These are phyloP conservation scores for Spilarctia lutea DNA, from an alignment of 2,888 invertebrate genomes.

Conservation along the genomic window DNA sequence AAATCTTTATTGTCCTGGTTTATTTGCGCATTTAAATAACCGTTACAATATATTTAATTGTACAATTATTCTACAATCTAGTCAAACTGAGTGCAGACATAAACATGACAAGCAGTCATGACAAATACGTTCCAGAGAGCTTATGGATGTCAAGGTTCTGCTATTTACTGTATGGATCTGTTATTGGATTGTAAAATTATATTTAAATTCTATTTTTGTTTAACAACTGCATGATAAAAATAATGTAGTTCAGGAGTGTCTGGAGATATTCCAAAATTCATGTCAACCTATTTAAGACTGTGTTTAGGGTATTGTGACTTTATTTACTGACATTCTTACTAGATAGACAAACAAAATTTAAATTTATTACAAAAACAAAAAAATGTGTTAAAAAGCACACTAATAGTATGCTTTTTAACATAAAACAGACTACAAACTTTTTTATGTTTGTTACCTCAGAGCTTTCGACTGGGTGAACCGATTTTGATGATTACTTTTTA, in stretches of 20 bases:
- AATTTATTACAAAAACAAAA: background rate
- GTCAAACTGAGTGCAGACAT: background rate
- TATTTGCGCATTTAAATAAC: background rate
- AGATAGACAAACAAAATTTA: background rate
- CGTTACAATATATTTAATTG: background rate
- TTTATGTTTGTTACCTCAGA: too few relatives aligned
- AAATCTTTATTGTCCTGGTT: conserved; percentile 3
- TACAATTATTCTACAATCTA: background rate
- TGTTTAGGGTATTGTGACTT: background rate
- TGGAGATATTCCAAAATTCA: conserved; percentile 3
- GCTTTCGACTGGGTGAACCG: too few relatives aligned
- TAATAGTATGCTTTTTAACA: too few relatives aligned
- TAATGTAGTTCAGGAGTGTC: background rate
- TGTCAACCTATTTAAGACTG: conserved; percentile 5
- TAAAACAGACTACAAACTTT: too few relatives aligned
- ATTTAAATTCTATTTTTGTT: background rate
- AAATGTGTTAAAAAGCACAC: background rate
- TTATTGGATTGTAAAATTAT: background rate
- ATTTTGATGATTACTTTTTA: too few relatives aligned
- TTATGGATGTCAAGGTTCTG: background rate
- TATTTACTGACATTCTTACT: background rate
- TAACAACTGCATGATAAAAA: conserved; percentile 5
- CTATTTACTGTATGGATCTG: background rate
- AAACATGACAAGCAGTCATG: background rate
- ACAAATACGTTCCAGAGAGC: background rate